phyloP scores from a whole-genome alignment of 2,797 vertebrate species.

The Apogon hyalosoma region DNA sequence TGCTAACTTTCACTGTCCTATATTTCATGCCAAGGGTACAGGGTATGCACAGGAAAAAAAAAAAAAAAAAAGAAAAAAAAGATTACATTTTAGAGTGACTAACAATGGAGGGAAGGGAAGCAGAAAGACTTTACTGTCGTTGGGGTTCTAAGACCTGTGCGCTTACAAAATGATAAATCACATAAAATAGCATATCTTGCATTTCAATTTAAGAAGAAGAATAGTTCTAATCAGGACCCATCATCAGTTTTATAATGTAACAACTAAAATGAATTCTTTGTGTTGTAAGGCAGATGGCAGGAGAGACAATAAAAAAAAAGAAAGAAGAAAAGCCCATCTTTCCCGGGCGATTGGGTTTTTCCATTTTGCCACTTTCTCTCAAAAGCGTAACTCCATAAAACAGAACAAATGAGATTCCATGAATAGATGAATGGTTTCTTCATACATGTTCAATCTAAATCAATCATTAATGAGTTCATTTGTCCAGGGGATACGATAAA shows the following conservation, averaged over 20 bases:
- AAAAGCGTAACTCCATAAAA: slow-evolving; percentile 73
- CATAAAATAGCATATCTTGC: slow-evolving; percentile 67
- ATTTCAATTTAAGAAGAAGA: slow-evolving; percentile 77
- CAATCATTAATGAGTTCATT: slow-evolving; percentile 79
- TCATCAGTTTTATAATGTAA: slow-evolving; percentile 58
- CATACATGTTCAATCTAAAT: slow-evolving; percentile 77
- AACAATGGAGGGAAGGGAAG: slow-evolving; percentile 69
- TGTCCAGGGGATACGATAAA: slow-evolving; percentile 57
- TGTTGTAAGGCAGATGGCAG: slow-evolving; percentile 52
- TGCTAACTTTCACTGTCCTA: slow-evolving; percentile 58
- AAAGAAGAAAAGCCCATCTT: slow-evolving; percentile 51
- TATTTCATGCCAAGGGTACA: slow-evolving; percentile 58
- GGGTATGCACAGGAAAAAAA: slow-evolving; percentile 52
- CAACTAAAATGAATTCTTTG: slow-evolving; percentile 66
- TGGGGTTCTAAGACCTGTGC: slow-evolving; percentile 29
- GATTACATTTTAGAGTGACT: slow-evolving; percentile 37
- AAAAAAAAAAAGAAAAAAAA: slow-evolving; percentile 37
- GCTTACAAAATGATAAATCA: slow-evolving; percentile 51
- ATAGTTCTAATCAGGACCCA: slow-evolving; percentile 70
- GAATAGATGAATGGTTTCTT: slow-evolving; percentile 76
- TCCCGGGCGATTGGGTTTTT: slow-evolving; percentile 73
- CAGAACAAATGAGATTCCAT: slow-evolving; percentile 75
- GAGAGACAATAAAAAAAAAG: slow-evolving; percentile 59
- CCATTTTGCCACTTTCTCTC: slow-evolving; percentile 71
- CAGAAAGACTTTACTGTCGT: slow-evolving; percentile 41